Conservation (phyloP, 2,113 vertebrate genomes). For the Cepphus grylle region DNA sequence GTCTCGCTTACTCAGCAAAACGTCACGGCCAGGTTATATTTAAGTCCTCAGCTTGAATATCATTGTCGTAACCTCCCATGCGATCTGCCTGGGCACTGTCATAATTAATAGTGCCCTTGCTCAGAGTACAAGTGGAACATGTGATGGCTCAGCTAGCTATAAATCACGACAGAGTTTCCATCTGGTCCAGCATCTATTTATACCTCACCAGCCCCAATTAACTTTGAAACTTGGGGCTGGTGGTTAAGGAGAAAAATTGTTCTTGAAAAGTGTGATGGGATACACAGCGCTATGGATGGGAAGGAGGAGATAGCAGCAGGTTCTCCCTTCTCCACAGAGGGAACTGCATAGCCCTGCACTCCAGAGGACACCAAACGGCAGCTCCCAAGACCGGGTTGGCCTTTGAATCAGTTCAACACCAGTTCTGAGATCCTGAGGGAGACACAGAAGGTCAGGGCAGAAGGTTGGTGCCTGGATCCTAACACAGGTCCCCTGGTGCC, state of each 20-base stretch:
- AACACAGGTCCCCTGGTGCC: not conserved
- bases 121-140: slow-evolving; percentile 56
- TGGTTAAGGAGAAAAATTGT: slow-evolving; percentile 33
- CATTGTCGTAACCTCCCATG: slow-evolving; percentile 26
- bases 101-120: slow-evolving; percentile 65
- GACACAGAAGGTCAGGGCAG: not conserved
- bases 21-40: slow-evolving; percentile 29
- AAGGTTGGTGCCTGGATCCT: not conserved
- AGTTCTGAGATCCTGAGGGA: not conserved
- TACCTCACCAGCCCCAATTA: slow-evolving; percentile 63
- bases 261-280: slow-evolving; percentile 31
- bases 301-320: not conserved
- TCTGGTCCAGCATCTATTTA: slow-evolving; percentile 70
- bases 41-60: slow-evolving; percentile 38
- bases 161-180: slow-evolving; percentile 62
- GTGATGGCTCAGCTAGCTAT: slow-evolving; percentile 73
- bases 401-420: not conserved
- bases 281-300: fast-evolving
- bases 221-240: slow-evolving; percentile 55
- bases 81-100: slow-evolving; percentile 19
- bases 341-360: not conserved
- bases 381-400: fast-evolving
- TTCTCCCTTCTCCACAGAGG: not conserved
- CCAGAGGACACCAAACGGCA: not conserved
- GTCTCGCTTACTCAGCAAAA: slow-evolving; percentile 52